Base-by-base conservation (phyloP, 92 coral and sea anemone species). In the Ricordea florida region DNA sequence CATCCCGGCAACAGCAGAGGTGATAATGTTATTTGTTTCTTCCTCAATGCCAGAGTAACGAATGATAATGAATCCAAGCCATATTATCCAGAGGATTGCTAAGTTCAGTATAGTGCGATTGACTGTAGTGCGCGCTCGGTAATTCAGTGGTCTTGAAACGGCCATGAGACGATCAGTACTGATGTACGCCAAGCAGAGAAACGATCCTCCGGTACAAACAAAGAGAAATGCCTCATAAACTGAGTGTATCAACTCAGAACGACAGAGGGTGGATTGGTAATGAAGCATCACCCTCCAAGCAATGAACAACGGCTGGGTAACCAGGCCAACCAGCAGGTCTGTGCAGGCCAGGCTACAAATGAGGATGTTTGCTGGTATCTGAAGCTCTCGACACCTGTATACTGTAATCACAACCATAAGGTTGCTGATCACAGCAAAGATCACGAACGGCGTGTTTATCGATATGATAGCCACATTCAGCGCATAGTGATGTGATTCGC, bases 231-330 rank as follows among this genome's bases (percentile, higher is more conserved):
- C 84, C 61, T 75, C 88, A 34, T 83, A 83, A 48, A 61, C 48
- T 3, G 65, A 1, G 42, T 83, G 88, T 44, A 76, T 16, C 29
- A 82, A 27, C 18, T 66, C 62, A 2, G 87, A 62, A 17, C 14
- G 2, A 17, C 87, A 83, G 10, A 78, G 17, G 27, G 88, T 76
- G 24, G 84, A 59, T 25, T 57, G 35, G 41, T 42, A 56, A 40
- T 76, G 88, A 5, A 83, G 46, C 82, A 82, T 53, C 62, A 74
- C 20, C n/a, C 87, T 67, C 87, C 87, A 82, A 1, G 87, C 58
- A 38, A 82, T 57, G 40, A 82, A 62, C 1, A 82, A 70, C 23
- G 87, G 87, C 38, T 83, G 88, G 1, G 83, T 76, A 17, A 68
- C 46, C 20, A 67, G 37, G 51, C 83, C 88, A 4, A 76, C 84